Conservation (phyloP, 2,797 vertebrate genomes). For the Lacerta agilis region DNA sequence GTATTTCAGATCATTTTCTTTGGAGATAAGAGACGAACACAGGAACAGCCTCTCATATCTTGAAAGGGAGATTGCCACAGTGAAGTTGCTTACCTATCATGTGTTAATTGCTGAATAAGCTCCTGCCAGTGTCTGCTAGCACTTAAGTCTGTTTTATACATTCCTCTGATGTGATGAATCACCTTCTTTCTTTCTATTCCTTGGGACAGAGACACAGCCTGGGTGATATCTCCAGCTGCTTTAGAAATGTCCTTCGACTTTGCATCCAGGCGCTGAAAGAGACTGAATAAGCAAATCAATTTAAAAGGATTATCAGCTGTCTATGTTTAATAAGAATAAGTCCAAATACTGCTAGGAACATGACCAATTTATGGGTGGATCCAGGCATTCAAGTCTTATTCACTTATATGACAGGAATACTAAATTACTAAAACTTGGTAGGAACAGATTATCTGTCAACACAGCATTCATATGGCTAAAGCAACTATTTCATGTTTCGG, state of each 20-base stretch:
- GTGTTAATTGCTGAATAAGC: slow-evolving; percentile 94
- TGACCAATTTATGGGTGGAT: not conserved
- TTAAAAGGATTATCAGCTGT: not conserved
- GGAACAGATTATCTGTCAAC: not conserved
- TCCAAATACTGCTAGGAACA: not conserved
- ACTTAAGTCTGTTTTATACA: slow-evolving; percentile 94
- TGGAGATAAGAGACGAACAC: not conserved
- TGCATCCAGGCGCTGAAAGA: slow-evolving; percentile 92
- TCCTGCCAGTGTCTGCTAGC: slow-evolving; percentile 98
- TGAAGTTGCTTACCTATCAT: slow-evolving; percentile 87
- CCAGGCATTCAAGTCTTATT: not conserved
- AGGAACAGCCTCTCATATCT: not conserved
- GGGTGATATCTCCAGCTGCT: slow-evolving; percentile 97
- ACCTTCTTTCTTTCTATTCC: slow-evolving; percentile 98
- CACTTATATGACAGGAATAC: not conserved
- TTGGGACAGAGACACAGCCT: slow-evolving; percentile 93
- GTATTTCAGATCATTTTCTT: not conserved
- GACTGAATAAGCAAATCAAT: slow-evolving; percentile 76
- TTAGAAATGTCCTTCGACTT: slow-evolving; percentile 98
- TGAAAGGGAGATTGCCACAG: not conserved
- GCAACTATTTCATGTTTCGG: not conserved
- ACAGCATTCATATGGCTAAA: not conserved
- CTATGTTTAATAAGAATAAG: not conserved
- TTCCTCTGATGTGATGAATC: slow-evolving; percentile 95
- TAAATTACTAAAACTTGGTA: not conserved